These are phyloP conservation scores for Trisateles emortualis DNA, from an alignment of 2,888 invertebrate genomes.

Conservation along the genomic window DNA sequence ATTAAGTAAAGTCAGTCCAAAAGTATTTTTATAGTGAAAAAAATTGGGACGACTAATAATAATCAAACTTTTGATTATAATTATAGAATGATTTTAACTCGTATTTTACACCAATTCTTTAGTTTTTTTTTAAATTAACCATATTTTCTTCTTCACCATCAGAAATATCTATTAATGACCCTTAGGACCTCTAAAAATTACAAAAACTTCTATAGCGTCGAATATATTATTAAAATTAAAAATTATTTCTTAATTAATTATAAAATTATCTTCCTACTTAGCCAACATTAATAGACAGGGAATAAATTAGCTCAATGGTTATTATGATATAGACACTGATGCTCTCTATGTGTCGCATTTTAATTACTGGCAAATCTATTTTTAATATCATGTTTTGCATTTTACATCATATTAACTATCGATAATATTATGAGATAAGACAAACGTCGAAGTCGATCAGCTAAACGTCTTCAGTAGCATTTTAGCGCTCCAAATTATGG, in stretches of 20 bases:
- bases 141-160: no score
- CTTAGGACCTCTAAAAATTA: no score
- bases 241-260: no score
- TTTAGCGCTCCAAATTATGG: conserved; percentile 71
- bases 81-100: no score
- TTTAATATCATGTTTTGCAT: conserved; percentile 5
- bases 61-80: no score
- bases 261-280: no score
- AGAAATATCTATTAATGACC: no score
- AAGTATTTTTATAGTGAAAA: no score
- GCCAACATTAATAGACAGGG: background rate
- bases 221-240: no score
- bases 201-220: no score
- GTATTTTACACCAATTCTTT: background rate
- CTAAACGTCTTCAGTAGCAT: conserved; percentile 56
- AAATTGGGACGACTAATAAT: no score
- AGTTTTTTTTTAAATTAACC: background rate
- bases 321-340: background rate
- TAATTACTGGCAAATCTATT: conserved; percentile 15
- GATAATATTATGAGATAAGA: conserved; percentile 17
- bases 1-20: no score
- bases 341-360: conserved; percentile 13
- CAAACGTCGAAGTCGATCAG: conserved; percentile 8
- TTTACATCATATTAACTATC: conserved; percentile 7
- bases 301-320: conserved; percentile 4